Base-by-base conservation (phyloP, 2,888 invertebrate genomes). In the Nymphalis c-album region DNA sequence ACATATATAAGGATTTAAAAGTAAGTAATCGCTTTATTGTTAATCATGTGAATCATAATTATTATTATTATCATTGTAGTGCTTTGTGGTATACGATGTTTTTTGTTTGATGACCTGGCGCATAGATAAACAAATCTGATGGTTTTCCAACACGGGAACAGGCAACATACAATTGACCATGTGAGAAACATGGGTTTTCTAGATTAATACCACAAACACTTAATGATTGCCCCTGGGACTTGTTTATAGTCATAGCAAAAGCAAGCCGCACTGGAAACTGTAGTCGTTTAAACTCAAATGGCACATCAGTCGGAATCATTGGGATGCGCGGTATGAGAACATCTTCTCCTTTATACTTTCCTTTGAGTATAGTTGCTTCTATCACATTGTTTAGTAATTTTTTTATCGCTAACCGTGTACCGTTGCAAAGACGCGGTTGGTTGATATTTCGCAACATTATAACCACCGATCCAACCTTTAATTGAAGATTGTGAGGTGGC, bases 341-440 rank as follows among this genome's bases (percentile, higher is more conserved):
- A 61, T 77, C 71, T 67, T 80, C 76, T 31, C 76, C 76, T 76
- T 75, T 75, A 64, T 70, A 76, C 64, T 78, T 77, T 69, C 78
- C 77, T 71, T 73, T 79, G 0, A 64, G 40, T 31, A 68, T 68
- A 31, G 64, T 70, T 59, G 68, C 68, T 57, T 66, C 66, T 26
- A 68, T 66, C 46, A 72, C 4, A 16, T 51, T 51, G 13, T 20
- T 10, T 2, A 51, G 16, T 51, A 50, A 22, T 3, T 51, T 51
- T 22, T 51, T 51, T 13, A 51, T 13, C 6, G 22, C 16, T 13
- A 51, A 5, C 22, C 20, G 20, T 7, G 50, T 51, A 0, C 18
- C 74, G 61, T 75, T 76, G 60, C 75, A 76, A 61, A 76, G 73
- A 59, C 71, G 70, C 48, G 74, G 73, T 69, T 70, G 76, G 63